These are phyloP conservation scores for Ellobium chinense DNA, from an alignment of 2,888 invertebrate genomes.

Conservation along the genomic window DNA sequence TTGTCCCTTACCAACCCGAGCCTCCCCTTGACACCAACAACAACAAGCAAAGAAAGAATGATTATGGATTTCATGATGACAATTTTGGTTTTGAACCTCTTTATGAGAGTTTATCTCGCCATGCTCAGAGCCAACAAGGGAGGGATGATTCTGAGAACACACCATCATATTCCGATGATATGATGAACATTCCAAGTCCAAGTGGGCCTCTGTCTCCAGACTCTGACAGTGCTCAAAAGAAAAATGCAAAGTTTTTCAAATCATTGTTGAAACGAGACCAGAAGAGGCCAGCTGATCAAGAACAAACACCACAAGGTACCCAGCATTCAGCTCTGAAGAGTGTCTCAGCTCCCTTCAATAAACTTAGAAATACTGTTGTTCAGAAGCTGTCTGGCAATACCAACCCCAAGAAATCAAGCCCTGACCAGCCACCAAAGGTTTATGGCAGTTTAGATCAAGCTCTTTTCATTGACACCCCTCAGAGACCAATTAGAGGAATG, in stretches of 20 bases:
- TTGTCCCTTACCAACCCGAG: neutral
- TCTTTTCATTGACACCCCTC: neutral
- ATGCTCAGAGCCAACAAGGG: neutral
- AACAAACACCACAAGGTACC: slow-evolving; percentile 48
- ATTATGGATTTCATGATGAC: slow-evolving; percentile 39
- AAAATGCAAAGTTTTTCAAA: slow-evolving; percentile 65
- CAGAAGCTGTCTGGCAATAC: slow-evolving; percentile 59
- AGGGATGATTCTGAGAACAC: neutral
- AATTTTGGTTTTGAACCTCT: slow-evolving; percentile 42
- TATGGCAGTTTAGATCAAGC: neutral
- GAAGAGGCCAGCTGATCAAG: slow-evolving; percentile 49
- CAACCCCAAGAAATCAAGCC: slow-evolving; percentile 46
- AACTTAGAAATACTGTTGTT: slow-evolving; percentile 64
- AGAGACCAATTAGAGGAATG: neutral
- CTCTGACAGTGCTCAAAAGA: slow-evolving; percentile 50
- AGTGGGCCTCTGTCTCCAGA: slow-evolving; percentile 4
- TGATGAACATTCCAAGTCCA: neutral
- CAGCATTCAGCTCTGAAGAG: slow-evolving; percentile 45
- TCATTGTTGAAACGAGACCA: slow-evolving; percentile 68
- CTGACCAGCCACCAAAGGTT: neutral
- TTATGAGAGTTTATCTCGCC: slow-evolving; percentile 34
- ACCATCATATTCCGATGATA: neutral
- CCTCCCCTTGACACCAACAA: neutral
- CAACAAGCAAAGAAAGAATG: neutral
- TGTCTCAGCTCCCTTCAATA: slow-evolving; percentile 58